phyloP scores from a whole-genome alignment of 1,140 invertebrate genomes.

The Nasonia vitripennis region DNA sequence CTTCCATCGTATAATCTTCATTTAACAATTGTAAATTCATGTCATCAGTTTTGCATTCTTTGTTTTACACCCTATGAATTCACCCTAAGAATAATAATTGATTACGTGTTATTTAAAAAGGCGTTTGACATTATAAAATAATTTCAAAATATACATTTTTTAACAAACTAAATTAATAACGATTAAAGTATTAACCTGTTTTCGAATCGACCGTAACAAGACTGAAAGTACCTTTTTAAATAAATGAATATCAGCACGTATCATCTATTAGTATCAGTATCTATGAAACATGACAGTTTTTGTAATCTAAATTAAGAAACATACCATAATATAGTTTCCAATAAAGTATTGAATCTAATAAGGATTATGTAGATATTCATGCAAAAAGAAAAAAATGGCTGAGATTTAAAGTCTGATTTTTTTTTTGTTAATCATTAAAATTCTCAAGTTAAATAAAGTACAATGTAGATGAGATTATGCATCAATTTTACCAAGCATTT shows the following conservation, averaged over 20 bases:
- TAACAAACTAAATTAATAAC: neutral
- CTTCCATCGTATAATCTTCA: neutral
- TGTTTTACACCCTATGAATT: neutral
- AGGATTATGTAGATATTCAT: slow-evolving; percentile 1
- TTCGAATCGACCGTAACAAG: slow-evolving; percentile 15
- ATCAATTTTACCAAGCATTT: slow-evolving; percentile 18
- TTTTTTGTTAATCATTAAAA: slow-evolving; percentile 37
- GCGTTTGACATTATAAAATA: neutral
- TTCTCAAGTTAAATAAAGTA: slow-evolving; percentile 20
- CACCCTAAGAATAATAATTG: no score
- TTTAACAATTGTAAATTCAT: neutral
- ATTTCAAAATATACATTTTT: slow-evolving; percentile 4
- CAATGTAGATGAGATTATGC: slow-evolving; percentile 35
- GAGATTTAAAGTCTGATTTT: slow-evolving; percentile 38
- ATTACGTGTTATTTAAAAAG: slow-evolving; percentile 12
- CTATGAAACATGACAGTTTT: slow-evolving; percentile 40
- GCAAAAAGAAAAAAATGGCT: slow-evolving; percentile 4
- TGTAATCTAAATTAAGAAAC: slow-evolving; percentile 5
- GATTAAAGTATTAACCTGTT: neutral
- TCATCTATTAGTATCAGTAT: neutral
- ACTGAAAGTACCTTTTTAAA: slow-evolving; percentile 49
- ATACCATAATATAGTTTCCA: slow-evolving; percentile 28
- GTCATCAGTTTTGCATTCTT: neutral
- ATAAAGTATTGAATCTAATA: slow-evolving; percentile 19
- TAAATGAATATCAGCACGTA: slow-evolving; percentile 4